A percentile compares a stretch with the other conserved stretches of the same genome.
These are phyloP conservation scores for Zaprionus inermis DNA, from an alignment of 1,140 invertebrate species.

Conservation along the genomic window DNA sequence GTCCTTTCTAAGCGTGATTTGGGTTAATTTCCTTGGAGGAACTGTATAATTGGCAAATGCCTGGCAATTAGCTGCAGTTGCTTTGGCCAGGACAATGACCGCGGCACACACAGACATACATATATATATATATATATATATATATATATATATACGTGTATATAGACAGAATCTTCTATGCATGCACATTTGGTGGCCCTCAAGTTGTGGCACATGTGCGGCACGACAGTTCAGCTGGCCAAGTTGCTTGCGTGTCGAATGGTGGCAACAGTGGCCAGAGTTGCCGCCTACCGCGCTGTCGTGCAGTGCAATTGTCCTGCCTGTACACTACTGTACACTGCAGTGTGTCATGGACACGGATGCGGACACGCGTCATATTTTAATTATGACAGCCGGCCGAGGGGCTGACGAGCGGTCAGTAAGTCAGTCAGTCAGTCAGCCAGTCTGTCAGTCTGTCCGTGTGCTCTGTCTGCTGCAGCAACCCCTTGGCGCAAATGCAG, in stretches of 20 bases:
- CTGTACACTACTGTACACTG: neutral
- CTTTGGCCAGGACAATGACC: conserved; percentile 41
- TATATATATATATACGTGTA: neutral
- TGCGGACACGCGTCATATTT: conserved; percentile 78
- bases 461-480: conserved; percentile 41
- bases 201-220: conserved; percentile 34
- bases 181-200: conserved; percentile 41
- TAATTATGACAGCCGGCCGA: conserved; percentile 78
- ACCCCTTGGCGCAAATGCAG: conserved; percentile 51
- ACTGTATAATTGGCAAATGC: conserved; percentile 47
- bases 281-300: conserved; percentile 17
- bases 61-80: conserved; percentile 46
- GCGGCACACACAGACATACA: neutral
- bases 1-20: conserved; percentile 23
- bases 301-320: conserved; percentile 5
- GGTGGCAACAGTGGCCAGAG: conserved; percentile 15
- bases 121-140: neutral
- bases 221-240: conserved; percentile 30
- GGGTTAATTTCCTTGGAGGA: conserved; percentile 38
- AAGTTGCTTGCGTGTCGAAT: conserved; percentile 50
- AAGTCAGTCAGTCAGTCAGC: conserved; percentile 46
- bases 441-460: conserved; percentile 34
- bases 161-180: conserved; percentile 18
- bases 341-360: conserved; percentile 57
- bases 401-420: conserved; percentile 46